phyloP scores from a whole-genome alignment of 1,140 invertebrate species.

The Rhopalosiphum maidis region DNA sequence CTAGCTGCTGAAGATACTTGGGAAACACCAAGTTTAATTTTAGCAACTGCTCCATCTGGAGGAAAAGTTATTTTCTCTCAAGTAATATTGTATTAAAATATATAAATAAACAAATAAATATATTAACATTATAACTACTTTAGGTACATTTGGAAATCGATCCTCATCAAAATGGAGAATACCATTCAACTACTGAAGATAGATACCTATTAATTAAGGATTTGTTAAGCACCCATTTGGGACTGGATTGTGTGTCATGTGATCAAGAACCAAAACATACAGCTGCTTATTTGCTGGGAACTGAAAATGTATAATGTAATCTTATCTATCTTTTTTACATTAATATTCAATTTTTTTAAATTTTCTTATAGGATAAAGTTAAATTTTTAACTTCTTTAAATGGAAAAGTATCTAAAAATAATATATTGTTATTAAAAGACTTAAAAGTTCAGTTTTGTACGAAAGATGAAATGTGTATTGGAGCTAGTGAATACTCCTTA shows the following conservation, averaged over 20 bases:
- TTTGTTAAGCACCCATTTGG: constrained; percentile 74
- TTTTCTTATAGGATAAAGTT: constrained; percentile 41
- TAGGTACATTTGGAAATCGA: constrained; percentile 69
- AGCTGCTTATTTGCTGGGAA: constrained; percentile 77
- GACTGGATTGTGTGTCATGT: constrained; percentile 70
- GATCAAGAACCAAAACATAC: constrained; percentile 65
- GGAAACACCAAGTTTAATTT: constrained; percentile 81
- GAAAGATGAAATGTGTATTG: constrained; percentile 63
- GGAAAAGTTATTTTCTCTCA: constrained; percentile 84
- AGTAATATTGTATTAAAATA: constrained; percentile 63
- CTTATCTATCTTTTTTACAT: neutral
- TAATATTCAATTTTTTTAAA: neutral
- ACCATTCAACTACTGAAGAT: constrained; percentile 66
- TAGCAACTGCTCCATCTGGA: constrained; percentile 71
- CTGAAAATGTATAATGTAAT: constrained; percentile 71
- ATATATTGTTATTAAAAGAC: constrained; percentile 67
- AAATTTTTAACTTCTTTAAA: constrained; percentile 69
- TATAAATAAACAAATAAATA: neutral
- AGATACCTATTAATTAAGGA: constrained; percentile 80
- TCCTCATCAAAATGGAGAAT: constrained; percentile 64
- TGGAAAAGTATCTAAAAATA: constrained; percentile 65
- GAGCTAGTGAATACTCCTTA: constrained; percentile 68
- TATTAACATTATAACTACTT: constrained; percentile 45
- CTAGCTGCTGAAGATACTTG: constrained; percentile 83
- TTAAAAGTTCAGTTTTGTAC: constrained; percentile 72